Conservation (phyloP, 1,140 invertebrate species). For the Brachionus rotundiformis region DNA sequence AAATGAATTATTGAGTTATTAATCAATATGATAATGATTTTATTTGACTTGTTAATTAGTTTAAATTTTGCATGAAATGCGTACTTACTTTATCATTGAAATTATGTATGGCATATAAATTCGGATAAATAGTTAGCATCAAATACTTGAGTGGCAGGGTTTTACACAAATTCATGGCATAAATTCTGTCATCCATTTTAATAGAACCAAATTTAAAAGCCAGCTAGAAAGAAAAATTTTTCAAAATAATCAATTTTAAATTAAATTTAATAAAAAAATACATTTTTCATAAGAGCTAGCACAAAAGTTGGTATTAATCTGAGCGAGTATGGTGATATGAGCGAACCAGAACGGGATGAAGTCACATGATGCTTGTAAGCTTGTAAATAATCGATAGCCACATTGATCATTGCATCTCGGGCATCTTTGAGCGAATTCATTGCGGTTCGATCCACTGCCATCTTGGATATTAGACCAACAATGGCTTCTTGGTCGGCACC, state of each 20-base stretch:
- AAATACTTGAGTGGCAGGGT: constrained; percentile 78
- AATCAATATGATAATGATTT: too few species aligned
- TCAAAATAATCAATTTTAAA: constrained; percentile 1
- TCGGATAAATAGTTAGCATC: constrained; percentile 84
- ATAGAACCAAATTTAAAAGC: neutral
- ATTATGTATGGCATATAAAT: constrained; percentile 83
- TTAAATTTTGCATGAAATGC: too few species aligned
- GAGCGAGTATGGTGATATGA: constrained; percentile 75
- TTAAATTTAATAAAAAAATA: neutral
- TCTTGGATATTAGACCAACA: constrained; percentile 85
- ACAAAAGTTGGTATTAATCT: constrained; percentile 84
- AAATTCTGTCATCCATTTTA: constrained; percentile 79
- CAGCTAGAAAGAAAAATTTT: neutral
- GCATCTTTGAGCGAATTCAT: constrained; percentile 84
- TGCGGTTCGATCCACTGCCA: constrained; percentile 90
- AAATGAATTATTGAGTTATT: too few species aligned
- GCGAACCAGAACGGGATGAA: constrained; percentile 70
- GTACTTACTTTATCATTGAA: constrained; percentile 67
- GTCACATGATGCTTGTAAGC: constrained; percentile 70
- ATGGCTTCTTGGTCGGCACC: constrained; percentile 94
- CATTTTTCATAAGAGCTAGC: constrained; percentile 84
- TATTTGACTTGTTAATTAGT: too few species aligned
- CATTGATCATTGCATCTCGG: constrained; percentile 91
- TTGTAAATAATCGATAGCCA: constrained; percentile 82
- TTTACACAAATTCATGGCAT: constrained; percentile 90